These are phyloP conservation scores for Mormoops blainvillei DNA, from an alignment of 2,113 vertebrate species.

Conservation along the genomic window DNA sequence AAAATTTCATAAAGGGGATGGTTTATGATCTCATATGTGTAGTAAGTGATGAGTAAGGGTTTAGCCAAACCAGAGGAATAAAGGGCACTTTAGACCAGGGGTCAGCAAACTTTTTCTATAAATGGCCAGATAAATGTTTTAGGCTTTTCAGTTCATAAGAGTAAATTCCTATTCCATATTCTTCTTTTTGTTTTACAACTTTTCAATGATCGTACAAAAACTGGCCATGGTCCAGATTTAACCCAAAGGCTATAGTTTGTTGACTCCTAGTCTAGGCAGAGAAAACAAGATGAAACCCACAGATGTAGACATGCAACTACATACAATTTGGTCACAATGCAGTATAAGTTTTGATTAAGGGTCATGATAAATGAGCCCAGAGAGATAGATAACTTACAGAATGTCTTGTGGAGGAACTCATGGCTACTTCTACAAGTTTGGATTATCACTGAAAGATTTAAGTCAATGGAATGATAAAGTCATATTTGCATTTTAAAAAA, in stretches of 20 bases:
- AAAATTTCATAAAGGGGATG: neutral
- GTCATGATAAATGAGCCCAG: neutral
- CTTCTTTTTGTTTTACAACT: neutral
- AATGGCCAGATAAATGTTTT: neutral
- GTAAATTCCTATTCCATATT: neutral
- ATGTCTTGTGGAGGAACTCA: neutral
- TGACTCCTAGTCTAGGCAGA: neutral
- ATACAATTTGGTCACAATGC: neutral
- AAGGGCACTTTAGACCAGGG: neutral
- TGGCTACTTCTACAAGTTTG: neutral
- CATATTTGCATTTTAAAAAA: constrained; percentile 26
- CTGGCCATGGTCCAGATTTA: neutral
- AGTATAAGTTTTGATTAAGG: neutral
- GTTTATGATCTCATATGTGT: neutral
- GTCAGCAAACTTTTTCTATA: neutral
- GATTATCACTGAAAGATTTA: neutral
- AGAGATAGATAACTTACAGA: neutral
- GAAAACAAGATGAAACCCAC: neutral
- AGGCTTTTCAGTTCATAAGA: neutral
- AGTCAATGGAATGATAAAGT: neutral
- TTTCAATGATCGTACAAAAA: neutral
- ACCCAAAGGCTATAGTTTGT: neutral
- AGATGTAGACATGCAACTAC: neutral
- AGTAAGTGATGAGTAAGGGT: neutral
- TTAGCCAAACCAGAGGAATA: neutral